Base-by-base conservation (phyloP, 2,797 vertebrate genomes). In the Propithecus perrieri region DNA sequence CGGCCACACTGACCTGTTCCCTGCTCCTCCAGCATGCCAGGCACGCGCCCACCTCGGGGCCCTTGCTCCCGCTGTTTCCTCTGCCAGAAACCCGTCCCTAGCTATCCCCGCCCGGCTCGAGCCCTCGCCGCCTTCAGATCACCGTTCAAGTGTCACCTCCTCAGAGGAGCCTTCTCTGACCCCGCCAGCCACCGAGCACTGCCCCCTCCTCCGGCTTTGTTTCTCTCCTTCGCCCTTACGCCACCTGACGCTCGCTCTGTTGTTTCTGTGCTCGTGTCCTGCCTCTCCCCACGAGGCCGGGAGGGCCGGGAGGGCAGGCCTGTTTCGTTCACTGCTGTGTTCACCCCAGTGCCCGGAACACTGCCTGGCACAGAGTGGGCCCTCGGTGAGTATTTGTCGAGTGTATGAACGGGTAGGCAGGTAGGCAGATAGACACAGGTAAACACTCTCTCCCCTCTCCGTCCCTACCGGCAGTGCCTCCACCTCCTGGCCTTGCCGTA, bases 51-150 rank as follows among this genome's bases (percentile, higher is more conserved):
- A n/a, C 67, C 63, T 59, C 2, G 0, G 26, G 71, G 59, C 53
- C 81, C 41, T 13, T 2, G 43, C 57, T 61, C 81, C 14, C 0
- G 48, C 80, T 55, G 26, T 18, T 81, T 30, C 46, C 88, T 89
- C 43, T 41, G 35, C 65, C 46, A 22, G 33, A 50, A 59, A 41
- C 38, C 15, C 72, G 26, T 35, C 59, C 50, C 57, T 26, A 81
- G 33, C 4, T 22, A 10, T 38, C 55, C 78, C 78, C 30, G 14
- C 9, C 0, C 0, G 1, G 33, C 26, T 17, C 2, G 0, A 1
- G 18, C 33, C 78, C 87, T 75, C n/a, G 13, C 79, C 9, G 43
- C n/a, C 83, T 74, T 35, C 3, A 26, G 72, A 33, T 75, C 61
- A 24, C 53, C 3, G 4, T 50, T 63, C 87, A 55, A 22, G 75